Evolutionary conservation across 2,888 invertebrate species (phyloP), one percentile per base, ranked within the genome.

Genomic region (Oconnorella tubifera): DNA sequence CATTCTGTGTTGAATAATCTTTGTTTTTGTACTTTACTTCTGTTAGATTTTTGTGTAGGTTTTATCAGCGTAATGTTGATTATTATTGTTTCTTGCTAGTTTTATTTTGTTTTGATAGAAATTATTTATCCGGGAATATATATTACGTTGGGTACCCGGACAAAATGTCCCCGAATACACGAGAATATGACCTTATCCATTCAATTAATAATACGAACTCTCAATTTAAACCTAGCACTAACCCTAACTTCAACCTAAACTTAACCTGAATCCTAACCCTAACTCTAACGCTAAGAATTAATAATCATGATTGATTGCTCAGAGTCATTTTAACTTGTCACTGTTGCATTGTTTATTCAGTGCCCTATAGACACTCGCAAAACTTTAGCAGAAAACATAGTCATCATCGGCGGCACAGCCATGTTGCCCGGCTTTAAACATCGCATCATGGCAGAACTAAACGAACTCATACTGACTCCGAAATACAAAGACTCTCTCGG

Each of bases 401-500:
- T 97, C 63, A 83, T 97, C 27, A 87, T 90, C 63, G 98, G 97
- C 40, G 98, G 98, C 14, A 89, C 90, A 1, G 85, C 89, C 0
- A 89, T 90, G 86, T 84, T 90, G 70, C 88, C 89, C 62, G 97
- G 97, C 0, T 88, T 98, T 74, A 86, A 87, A 75, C 86, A 90
- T 28, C 86, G 97, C 62, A 84, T 98, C 1, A 87, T 88, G 70
- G 83, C 86, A 1, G 97, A 97, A 82, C 84, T 97, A 63, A 83
- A 87, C 33, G 77, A 85, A 65, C 85, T 92, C 55, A 78, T 89
- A n/a, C 81, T 85, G 31, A 85, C 85, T 72, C 76, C 78, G 3
- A 70, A 68, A 56, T 80, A 80, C 73, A 62, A 85, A 70, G 85
- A 85, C 0, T 85, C 86, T 69, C 82, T 90, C 51, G 86, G 86